These are phyloP conservation scores for Pollenia griseotomentosa DNA, from an alignment of 2,888 invertebrate genomes.

Conservation along the genomic window DNA sequence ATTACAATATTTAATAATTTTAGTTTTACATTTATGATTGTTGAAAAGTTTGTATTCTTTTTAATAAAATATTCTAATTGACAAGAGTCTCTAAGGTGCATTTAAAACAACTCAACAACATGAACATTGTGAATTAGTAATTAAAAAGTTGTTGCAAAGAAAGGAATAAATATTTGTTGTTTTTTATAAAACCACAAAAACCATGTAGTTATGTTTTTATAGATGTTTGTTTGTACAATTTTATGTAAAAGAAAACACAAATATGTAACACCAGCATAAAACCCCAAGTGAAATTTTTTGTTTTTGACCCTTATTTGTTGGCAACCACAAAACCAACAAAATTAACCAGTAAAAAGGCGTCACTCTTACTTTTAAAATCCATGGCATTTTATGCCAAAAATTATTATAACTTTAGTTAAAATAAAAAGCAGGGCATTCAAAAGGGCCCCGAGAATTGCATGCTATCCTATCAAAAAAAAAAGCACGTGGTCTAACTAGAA, in stretches of 20 bases:
- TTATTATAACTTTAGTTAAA: not conserved
- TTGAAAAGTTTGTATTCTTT: not conserved
- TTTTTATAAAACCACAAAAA: constrained; percentile 54
- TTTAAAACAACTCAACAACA: constrained; percentile 51
- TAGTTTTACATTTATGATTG: not conserved
- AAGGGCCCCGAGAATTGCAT: too few species aligned
- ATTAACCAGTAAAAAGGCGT: constrained; percentile 29
- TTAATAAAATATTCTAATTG: constrained; percentile 32
- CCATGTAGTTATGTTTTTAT: constrained; percentile 10
- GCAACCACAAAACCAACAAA: constrained; percentile 51
- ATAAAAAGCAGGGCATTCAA: not conserved
- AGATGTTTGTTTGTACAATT: constrained; percentile 2
- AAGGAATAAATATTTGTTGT: not conserved
- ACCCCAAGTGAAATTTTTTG: constrained; percentile 20
- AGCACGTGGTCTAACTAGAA: too few species aligned
- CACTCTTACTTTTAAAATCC: constrained; percentile 11
- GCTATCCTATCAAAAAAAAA: too few species aligned
- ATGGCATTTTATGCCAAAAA: constrained; percentile 37
- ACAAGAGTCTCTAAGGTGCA: constrained; percentile 47
- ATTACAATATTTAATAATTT: constrained; percentile 5
- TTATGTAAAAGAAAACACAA: not conserved
- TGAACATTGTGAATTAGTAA: constrained; percentile 46
- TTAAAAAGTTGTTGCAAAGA: constrained; percentile 35
- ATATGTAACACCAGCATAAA: constrained; percentile 22
- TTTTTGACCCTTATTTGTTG: constrained; percentile 56